Evolutionary conservation across 35 echinoderm and acorn worm species (phyloP), one percentile per base, ranked within the genome.

Genomic region (Antedon bifida): DNA sequence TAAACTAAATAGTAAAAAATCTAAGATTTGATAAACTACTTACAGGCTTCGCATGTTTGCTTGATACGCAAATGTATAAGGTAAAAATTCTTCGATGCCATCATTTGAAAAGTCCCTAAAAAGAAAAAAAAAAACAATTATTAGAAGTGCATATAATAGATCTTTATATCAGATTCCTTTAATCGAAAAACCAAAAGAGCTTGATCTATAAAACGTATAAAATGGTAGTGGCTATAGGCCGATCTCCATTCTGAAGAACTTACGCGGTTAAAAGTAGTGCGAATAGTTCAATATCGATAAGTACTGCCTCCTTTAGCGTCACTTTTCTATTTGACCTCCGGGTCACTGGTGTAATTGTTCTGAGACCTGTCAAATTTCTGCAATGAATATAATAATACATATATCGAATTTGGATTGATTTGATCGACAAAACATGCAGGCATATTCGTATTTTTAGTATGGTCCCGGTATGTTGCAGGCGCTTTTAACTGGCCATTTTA

Each of bases 41-140:
- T 83, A 88, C 87, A 88, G 33, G 2, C 36, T 77, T 36, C 29
- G 23, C 17, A 88, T 42, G 38, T 88, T 83, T 32, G 4, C 42
- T 46, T 88, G 87, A 23, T 55, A 33, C 12, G 10, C 7, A 76
- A 88, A 88, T 75, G 81, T 88, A 31, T 36, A 19, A 32, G 87
- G 87, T 44, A 75, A 30, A 35, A 88, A 39, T 4, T n/a, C 21
- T 42, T 51, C 74, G 42, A 88, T 88, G 30, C 74, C 36, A 77
- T 88, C 83, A 17, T 81, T 32, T 28, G 87, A 88, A 39, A 88
- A 32, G 29, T 88, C 81, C 33, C 87, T 88, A 46, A 0, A 75
- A 77, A 5, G 19, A 30, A 76, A 7, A 5, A 76, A 28, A 76
- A 30, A 76, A 30, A 32, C 4, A 76, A 76, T 7, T 5, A 26